These are phyloP conservation scores for Adela reaumurella DNA, from an alignment of 2,888 invertebrate species.

Conservation along the genomic window DNA sequence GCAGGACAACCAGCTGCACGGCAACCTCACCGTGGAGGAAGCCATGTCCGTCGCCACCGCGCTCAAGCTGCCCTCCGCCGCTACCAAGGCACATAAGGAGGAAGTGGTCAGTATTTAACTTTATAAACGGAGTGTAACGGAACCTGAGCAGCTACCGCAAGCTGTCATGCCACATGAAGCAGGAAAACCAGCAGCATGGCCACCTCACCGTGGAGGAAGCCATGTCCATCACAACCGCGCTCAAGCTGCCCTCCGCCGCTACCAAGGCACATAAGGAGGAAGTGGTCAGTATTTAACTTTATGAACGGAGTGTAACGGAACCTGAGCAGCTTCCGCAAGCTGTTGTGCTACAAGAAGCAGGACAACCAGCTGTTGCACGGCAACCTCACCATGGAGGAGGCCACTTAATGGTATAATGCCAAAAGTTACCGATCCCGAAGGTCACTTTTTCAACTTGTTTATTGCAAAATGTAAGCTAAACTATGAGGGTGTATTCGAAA, in stretches of 20 bases:
- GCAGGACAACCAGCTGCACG: conserved; percentile 92
- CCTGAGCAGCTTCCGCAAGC: conserved; percentile 82
- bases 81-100: conserved; percentile 67
- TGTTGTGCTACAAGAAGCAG: conserved; percentile 97
- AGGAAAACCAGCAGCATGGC: conserved; percentile 87
- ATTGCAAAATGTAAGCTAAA: too few relatives aligned
- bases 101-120: conserved; percentile 67
- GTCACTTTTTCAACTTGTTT: too few relatives aligned
- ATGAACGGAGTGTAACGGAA: conserved; percentile 80
- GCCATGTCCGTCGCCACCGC: conserved; percentile 92
- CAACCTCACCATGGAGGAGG: conserved; percentile 90
- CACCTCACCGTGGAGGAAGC: conserved; percentile 93
- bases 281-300: conserved; percentile 62
- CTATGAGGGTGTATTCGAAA: too few relatives aligned
- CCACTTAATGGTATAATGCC: too few relatives aligned
- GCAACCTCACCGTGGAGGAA: conserved; percentile 89
- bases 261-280: conserved; percentile 69
- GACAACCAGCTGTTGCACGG: conserved; percentile 82
- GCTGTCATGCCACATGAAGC: conserved; percentile 95
- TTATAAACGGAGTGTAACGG: conserved; percentile 74
- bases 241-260: conserved; percentile 78
- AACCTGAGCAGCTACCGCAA: conserved; percentile 86
- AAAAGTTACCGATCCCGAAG: too few relatives aligned
- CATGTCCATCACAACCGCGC: conserved; percentile 87
- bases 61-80: conserved; percentile 76